A percentile compares a stretch with the other conserved stretches of the same genome.
Conservation (phyloP, 2,888 invertebrate genomes). For the Bembecia ichneumoniformis region DNA sequence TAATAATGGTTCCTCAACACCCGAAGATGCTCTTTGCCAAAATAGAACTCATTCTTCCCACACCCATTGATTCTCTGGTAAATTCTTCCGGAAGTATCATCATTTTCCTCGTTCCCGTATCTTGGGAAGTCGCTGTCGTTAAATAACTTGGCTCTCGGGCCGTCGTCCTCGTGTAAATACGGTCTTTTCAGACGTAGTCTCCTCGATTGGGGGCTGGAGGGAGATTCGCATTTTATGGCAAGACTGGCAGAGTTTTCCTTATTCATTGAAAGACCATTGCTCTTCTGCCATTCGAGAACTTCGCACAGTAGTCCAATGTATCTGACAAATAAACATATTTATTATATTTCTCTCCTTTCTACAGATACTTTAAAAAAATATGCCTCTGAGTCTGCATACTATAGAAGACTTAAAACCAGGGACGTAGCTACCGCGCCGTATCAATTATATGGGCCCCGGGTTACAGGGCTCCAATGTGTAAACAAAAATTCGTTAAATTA, state of each 20-base stretch:
- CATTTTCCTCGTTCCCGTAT: conserved; percentile 57
- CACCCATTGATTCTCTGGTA: conserved; percentile 25
- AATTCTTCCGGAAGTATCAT: conserved; percentile 30
- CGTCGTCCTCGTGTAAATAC: conserved; percentile 41
- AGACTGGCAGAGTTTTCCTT: conserved; percentile 56
- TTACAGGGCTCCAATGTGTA: no score
- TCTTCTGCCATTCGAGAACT: conserved; percentile 91
- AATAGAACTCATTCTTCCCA: conserved; percentile 36
- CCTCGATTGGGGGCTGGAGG: conserved; percentile 46
- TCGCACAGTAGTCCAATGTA: conserved; percentile 90
- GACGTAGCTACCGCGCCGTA: no score
- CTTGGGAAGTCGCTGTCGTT: conserved; percentile 32
- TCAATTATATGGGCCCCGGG: no score
- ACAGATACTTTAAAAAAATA: no score
- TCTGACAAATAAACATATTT: conserved; percentile 44
- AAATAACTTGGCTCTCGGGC: conserved; percentile 31
- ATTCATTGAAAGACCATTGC: conserved; percentile 51
- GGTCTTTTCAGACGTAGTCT: conserved; percentile 47
- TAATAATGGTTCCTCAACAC: conserved; percentile 51
- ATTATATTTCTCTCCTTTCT: background rate
- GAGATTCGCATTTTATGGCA: conserved; percentile 70
- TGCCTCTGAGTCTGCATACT: no score
- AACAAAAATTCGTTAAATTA: no score
- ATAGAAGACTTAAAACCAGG: no score
- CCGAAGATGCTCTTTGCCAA: conserved; percentile 51